Percentiles rank a stretch among this genome's conserved stretches.
Conservation (phyloP, 2,113 vertebrate genomes). For the Phycodurus eques region DNA sequence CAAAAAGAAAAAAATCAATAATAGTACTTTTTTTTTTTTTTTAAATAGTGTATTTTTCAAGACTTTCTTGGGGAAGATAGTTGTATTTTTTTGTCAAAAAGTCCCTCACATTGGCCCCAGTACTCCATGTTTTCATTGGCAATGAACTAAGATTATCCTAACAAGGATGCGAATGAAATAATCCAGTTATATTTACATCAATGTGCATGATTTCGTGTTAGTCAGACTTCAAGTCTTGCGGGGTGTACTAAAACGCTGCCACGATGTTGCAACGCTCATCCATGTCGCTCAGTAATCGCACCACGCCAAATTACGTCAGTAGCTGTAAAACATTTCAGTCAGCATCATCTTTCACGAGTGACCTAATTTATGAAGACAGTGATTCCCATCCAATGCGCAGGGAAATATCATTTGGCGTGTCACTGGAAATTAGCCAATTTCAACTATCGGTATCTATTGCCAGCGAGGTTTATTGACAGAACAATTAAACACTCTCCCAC, state of each 20-base stretch:
- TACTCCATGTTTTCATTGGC: not conserved
- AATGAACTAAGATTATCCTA: not conserved
- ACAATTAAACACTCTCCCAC: not conserved
- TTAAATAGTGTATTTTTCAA: too few relatives aligned
- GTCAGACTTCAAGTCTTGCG: not conserved
- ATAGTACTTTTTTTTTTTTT: too few relatives aligned
- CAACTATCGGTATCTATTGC: not conserved
- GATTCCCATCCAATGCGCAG: not conserved
- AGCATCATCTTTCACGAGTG: conserved; percentile 4
- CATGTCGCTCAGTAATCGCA: not conserved
- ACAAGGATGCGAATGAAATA: not conserved
- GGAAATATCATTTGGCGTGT: too few relatives aligned
- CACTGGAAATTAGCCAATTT: not conserved
- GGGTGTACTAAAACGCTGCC: not conserved
- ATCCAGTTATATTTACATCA: not conserved
- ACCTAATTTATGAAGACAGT: conserved; percentile 39
- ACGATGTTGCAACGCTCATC: not conserved
- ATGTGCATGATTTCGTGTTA: not conserved
- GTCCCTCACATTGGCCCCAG: not conserved
- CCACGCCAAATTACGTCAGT: not conserved
- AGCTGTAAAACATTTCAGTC: conserved; percentile 13
- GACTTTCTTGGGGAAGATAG: too few relatives aligned
- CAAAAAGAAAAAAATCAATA: too few relatives aligned
- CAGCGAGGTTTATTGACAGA: not conserved
- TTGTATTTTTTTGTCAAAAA: too few relatives aligned